phyloP scores from a whole-genome alignment of 1,140 invertebrate species.

The Idris sp. region DNA sequence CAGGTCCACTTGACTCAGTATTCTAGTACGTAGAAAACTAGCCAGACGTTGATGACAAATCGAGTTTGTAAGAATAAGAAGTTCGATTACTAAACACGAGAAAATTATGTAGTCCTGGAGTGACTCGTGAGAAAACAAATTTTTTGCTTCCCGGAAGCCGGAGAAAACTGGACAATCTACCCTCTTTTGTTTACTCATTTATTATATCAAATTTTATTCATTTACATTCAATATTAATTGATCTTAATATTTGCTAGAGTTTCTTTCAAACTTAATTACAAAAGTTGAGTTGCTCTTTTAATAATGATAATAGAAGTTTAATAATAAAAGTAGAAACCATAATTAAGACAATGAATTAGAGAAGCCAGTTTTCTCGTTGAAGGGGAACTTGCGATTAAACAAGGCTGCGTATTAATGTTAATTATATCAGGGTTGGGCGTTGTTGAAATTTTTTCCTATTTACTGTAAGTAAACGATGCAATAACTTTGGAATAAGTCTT shows the following conservation, averaged over 20 bases:
- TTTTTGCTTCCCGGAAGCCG: conserved; percentile 7
- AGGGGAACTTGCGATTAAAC: conserved; percentile 22
- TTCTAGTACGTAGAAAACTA: conserved; percentile 49
- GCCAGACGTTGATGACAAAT: conserved; percentile 28
- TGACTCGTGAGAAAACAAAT: conserved; percentile 13
- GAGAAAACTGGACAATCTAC: conserved; percentile 10
- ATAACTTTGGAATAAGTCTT: conserved; percentile 34
- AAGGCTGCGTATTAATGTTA: conserved; percentile 36
- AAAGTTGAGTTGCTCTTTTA: no score
- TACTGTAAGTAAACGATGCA: conserved; percentile 28
- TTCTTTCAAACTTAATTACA: no score
- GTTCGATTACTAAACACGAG: conserved; percentile 52
- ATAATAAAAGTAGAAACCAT: no score
- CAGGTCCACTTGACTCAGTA: conserved; percentile 55
- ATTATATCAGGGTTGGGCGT: conserved; percentile 40
- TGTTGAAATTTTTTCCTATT: conserved; percentile 28
- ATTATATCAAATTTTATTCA: no score
- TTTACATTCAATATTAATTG: no score
- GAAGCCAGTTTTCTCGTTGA: conserved; percentile 8
- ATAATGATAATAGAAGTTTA: no score
- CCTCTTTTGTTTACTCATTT: no score
- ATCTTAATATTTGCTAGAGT: no score
- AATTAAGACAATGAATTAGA: conserved; percentile 8
- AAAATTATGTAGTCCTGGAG: conserved; percentile 7
- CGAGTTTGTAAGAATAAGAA: conserved; percentile 60